Evolutionary conservation across 2,888 invertebrate genomes (phyloP), one percentile per base, ranked within the genome.

Genomic region (Cylindroiulus punctatus): DNA sequence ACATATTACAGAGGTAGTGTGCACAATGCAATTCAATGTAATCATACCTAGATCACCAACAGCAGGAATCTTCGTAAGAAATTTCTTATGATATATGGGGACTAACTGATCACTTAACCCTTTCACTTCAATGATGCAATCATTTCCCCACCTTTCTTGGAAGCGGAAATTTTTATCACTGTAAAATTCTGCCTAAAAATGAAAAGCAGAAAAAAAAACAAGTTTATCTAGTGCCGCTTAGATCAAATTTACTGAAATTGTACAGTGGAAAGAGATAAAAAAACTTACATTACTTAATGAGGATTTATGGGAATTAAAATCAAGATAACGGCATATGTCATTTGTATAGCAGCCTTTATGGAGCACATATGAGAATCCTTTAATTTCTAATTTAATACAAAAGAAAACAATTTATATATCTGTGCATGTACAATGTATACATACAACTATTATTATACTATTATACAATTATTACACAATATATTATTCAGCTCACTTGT

Each of bases 291-390:
- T 57, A n/a, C n/a, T 57, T 57, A 57, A n/a, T 7, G 57, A 57
- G 57, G 19, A 57, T n/a, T n/a, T 57, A n/a, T 57, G n/a, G n/a
- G 57, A 19, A n/a, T n/a, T 57, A n/a, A 57, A 57, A n/a, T 57
- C 57, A 57, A 57, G 4, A n/a, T n/a, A 57, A 57, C 57, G 57
- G n/a, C 57, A 57, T 57, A 7, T 57, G n/a, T 2, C n/a, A 57
- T 57, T n/a, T 5, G 5, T 7, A 57, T 57, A 57, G n/a, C 57
- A 57, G n/a, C n/a, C 57, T n/a, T 57, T n/a, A n/a, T 57, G 19
- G n/a, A 57, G n/a, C 19, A 7, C 19, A 57, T n/a, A 57, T n/a
- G 57, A 7, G 7, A 57, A 57, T n/a, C 57, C 57, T 19, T 2
- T 22, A n/a, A 57, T 57, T 57, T n/a, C 57, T 57, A n/a, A 57